phyloP scores from a whole-genome alignment of 1,140 invertebrate species.

The Augochlora pura region DNA sequence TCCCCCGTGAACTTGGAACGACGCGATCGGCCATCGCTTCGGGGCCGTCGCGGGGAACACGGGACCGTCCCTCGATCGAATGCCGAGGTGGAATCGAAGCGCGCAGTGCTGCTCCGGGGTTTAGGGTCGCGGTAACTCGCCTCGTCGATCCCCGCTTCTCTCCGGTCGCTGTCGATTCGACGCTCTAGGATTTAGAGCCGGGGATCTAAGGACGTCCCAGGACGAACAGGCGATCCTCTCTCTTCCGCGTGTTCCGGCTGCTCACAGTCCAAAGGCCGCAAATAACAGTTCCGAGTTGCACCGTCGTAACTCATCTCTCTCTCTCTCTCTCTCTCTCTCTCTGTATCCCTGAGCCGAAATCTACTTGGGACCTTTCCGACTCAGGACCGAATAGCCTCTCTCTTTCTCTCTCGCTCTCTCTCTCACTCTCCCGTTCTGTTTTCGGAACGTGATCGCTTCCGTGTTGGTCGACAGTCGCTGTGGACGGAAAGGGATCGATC shows the following conservation, averaged over 20 bases:
- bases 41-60: no score
- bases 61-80: not conserved
- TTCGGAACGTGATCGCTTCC: slow-evolving; percentile 3
- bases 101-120: no score
- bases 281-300: slow-evolving; percentile 40
- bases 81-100: slow-evolving; percentile 1
- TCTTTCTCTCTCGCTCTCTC: not conserved
- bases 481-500: slow-evolving; percentile 36
- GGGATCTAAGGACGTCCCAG: no score
- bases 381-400: slow-evolving; percentile 23
- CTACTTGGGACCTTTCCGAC: slow-evolving; percentile 54
- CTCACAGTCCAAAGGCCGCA: slow-evolving; percentile 42
- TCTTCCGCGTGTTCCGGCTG: not conserved
- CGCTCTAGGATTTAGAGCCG: no score
- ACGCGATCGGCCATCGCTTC: slow-evolving; percentile 4
- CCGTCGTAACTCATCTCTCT: slow-evolving; percentile 29
- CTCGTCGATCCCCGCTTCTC: not conserved
- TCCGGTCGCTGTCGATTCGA: no score
- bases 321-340: no score
- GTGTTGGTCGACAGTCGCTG: not conserved
- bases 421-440: not conserved
- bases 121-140: slow-evolving; percentile 4
- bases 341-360: slow-evolving; percentile 64
- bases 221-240: not conserved
- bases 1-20: slow-evolving; percentile 58